Percentiles rank a stretch among this genome's conserved stretches.
Evolutionary conservation across 2,888 invertebrate species (phyloP).

Genomic region (Smittia sp.): DNA sequence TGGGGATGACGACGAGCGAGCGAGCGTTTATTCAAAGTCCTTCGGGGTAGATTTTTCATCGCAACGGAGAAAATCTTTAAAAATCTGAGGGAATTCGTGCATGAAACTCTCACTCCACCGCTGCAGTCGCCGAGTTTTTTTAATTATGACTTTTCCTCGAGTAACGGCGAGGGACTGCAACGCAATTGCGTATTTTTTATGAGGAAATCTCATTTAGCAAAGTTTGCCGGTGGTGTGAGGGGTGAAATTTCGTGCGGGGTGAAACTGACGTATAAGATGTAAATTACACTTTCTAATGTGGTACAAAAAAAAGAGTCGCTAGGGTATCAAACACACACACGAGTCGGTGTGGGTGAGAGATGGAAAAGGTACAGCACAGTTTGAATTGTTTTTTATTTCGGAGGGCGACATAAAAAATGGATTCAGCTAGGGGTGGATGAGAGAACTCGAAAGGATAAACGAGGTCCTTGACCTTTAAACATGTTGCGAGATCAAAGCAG

Average conservation of each 20-base stretch:
- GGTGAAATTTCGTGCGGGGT: neutral
- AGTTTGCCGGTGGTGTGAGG: neutral
- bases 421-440: neutral
- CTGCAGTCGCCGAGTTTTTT: slow-evolving; percentile 10
- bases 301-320: slow-evolving; percentile 3
- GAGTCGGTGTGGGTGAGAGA: neutral
- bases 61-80: neutral
- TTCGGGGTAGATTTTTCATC: slow-evolving; percentile 1
- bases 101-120: neutral
- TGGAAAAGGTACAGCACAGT: neutral
- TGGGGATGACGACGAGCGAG: neutral
- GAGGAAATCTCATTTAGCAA: neutral
- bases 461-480: slow-evolving; percentile 25
- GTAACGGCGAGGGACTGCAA: neutral
- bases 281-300: slow-evolving; percentile 26
- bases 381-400: slow-evolving; percentile 3
- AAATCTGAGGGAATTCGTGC: neutral
- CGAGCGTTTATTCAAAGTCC: neutral
- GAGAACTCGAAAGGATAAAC: neutral
- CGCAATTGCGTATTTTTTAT: slow-evolving; percentile 26
- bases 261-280: slow-evolving; percentile 18
- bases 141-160: neutral
- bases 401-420: neutral
- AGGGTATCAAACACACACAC: neutral
- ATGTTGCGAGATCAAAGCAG: neutral